Percentiles rank a stretch among this genome's conserved stretches.
These are phyloP conservation scores for Agrotis puta DNA, from an alignment of 2,888 invertebrate species.

Conservation along the genomic window DNA sequence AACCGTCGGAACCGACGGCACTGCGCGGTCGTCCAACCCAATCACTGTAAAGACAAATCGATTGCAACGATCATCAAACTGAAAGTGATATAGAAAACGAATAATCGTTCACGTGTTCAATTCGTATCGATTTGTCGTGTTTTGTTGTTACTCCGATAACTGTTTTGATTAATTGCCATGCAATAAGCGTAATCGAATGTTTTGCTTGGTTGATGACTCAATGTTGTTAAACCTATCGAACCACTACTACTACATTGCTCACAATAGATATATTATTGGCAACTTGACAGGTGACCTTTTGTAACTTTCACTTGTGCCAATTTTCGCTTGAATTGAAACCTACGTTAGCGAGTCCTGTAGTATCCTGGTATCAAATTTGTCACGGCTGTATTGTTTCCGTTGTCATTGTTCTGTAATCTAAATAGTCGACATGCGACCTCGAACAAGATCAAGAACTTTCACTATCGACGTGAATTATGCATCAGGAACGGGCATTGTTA, in stretches of 20 bases:
- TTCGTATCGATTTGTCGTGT: conserved; percentile 60
- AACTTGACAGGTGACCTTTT: conserved; percentile 53
- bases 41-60: conserved; percentile 59
- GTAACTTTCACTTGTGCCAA: conserved; percentile 57
- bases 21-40: conserved; percentile 77
- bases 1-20: conserved; percentile 66
- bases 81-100: conserved; percentile 50
- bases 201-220: conserved; percentile 56
- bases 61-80: conserved; percentile 30
- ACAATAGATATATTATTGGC: conserved; percentile 53
- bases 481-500: conserved; percentile 67
- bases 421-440: conserved; percentile 57
- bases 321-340: conserved; percentile 39
- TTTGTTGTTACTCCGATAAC: conserved; percentile 48
- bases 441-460: conserved; percentile 77
- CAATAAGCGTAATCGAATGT: conserved; percentile 63
- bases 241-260: conserved; percentile 43
- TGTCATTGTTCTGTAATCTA: conserved; percentile 60
- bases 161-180: conserved; percentile 61
- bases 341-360: conserved; percentile 27
- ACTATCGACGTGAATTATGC: conserved; percentile 74
- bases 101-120: conserved; percentile 62
- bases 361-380: conserved; percentile 40
- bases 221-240: conserved; percentile 35
- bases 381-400: conserved; percentile 49